Evolutionary conservation across 2,888 invertebrate genomes (phyloP), one percentile per base, ranked within the genome.

Genomic region (Ophion costatus): DNA sequence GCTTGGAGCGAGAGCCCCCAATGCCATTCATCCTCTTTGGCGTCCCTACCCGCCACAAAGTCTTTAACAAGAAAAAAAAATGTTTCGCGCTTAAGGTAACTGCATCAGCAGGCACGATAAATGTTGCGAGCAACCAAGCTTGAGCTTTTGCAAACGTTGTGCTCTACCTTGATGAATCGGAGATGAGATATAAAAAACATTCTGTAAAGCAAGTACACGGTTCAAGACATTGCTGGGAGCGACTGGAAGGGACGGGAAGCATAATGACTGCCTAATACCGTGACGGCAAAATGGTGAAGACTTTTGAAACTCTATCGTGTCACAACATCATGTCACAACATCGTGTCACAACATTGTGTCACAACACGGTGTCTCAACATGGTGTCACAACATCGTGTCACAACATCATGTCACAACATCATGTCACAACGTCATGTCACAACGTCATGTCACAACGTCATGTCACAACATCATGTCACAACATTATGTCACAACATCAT

Each of bases 11-110:
- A 45, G 56, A 64, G 66, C 45, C 64, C 71, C 63, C 20, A 56
- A 69, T 59, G 33, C 59, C n/a, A 20, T 67, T 29, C 24, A 14
- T 33, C 33, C 45, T 17, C 42, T 11, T 24, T 22, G 45, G 4
- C 51, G 17, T 51, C 17, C 22, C 59, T 10, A 2, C 7, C 24
- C 63, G 64, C 51, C 42, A 70, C 73, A 29, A 66, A 80, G 24
- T 56, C 24, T 20, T 38, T 9, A 42, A 38, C 24, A 29, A 67
- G 56, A 29, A 74, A 74, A 61, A 24, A 51, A 57, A 42, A 69
- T 74, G 63, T 70, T 56, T 74, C 69, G 63, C 56, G n/a, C 14
- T 64, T 22, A 3, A 9, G 24, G 33, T 59, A 73, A 73, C 73
- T 73, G 64, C 17, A 67, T 78, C 22, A 20, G 4, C 20, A 56